Conservation (phyloP, 2,888 invertebrate species). For the Noctua comes region DNA sequence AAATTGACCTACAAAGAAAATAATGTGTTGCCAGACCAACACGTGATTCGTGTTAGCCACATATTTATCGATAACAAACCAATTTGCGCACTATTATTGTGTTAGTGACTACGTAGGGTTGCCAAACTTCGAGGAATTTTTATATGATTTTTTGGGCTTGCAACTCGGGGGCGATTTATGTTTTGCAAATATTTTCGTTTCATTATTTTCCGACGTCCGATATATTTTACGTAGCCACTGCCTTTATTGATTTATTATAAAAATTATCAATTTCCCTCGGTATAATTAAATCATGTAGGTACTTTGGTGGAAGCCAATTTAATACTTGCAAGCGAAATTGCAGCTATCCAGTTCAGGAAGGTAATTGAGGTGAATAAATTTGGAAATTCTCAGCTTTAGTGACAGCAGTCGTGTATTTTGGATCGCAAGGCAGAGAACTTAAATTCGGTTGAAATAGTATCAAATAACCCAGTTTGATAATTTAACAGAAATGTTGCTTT, state of each 20-base stretch:
- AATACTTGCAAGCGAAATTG: conserved; percentile 44
- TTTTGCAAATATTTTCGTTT: neutral
- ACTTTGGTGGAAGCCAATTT: conserved; percentile 8
- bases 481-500: neutral
- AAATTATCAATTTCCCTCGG: neutral
- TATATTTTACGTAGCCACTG: neutral
- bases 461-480: neutral
- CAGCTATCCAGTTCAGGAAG: conserved; percentile 36
- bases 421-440: neutral
- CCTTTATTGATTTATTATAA: neutral
- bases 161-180: neutral
- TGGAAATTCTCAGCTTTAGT: conserved; percentile 23
- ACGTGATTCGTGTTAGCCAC: conserved; percentile 75
- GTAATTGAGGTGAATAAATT: conserved; percentile 55
- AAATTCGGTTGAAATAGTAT: conserved; percentile 22
- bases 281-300: conserved; percentile 5
- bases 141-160: conserved; percentile 13
- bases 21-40: conserved; percentile 61
- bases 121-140: conserved; percentile 27
- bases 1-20: conserved; percentile 71
- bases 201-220: neutral
- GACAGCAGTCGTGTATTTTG: conserved; percentile 28
- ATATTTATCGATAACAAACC: conserved; percentile 78
- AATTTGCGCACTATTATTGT: conserved; percentile 76
- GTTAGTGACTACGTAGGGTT: conserved; percentile 63